Base-by-base conservation (phyloP, 2,888 invertebrate genomes). In the Laothoe populi region DNA sequence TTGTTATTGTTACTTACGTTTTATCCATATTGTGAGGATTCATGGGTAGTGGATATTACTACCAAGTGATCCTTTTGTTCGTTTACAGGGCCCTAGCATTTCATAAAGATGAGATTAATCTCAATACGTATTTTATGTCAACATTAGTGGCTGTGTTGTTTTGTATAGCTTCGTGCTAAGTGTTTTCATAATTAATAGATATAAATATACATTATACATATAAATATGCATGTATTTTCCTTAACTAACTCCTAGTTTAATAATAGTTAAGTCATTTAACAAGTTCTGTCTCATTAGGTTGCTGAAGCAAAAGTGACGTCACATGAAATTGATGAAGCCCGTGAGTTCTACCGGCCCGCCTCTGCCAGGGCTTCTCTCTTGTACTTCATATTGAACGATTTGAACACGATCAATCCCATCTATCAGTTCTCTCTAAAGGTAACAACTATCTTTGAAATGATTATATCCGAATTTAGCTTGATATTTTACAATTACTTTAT, bases 351-450 rank as follows among this genome's bases (percentile, higher is more conserved):
- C 76, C 93, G 98, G 66, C 96, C 97, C 11, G 99, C 98, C 2
- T 98, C 99, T 0, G 97, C 98, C 0, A 94, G 99, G 78, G 98
- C 99, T 0, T 98, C 98, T 61, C 93, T 99, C 4, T 93, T 99
- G 0, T 99, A 99, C 87, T 99, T 99, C 79, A 98, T 99, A 71
- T 91, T 99, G 45, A 99, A 99, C 80, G 99, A 99, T 73, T 93
- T 99, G 64, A 97, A 98, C 87, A 98, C 98, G 38, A 98, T 99
- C 66, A 98, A 99, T 90, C 98, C 98, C 0, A 98, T 99, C 75
- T 99, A 99, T 86, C 98, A 99, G 84, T 99, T 99, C 89, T 99
- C 99, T 13, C 92, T 99, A 65, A 99, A 99, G 95, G 98, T 96
- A 84, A 59, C 53, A 61, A 62, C 44, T 57, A 16, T 4, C 23